A percentile compares a stretch with the other conserved stretches of the same genome.
These are phyloP conservation scores for Zeus faber DNA, from an alignment of 2,113 vertebrate species.

Conservation along the genomic window DNA sequence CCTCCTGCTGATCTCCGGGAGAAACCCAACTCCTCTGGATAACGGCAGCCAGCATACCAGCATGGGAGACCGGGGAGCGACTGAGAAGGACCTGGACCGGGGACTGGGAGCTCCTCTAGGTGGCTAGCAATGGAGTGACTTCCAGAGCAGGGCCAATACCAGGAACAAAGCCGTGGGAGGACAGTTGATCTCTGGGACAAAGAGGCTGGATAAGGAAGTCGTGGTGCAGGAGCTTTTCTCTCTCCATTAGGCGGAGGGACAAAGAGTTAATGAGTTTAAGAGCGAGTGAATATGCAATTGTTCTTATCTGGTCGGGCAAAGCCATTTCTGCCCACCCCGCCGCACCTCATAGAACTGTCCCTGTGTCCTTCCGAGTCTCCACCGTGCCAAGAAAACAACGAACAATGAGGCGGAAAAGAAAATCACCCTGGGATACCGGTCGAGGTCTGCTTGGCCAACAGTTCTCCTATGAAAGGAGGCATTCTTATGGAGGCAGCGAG, in stretches of 20 bases:
- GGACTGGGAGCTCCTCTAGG: too few relatives aligned
- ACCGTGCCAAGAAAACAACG: too few relatives aligned
- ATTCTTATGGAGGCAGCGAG: slow-evolving; percentile 44
- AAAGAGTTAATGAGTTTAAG: background rate
- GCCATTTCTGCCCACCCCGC: too few relatives aligned
- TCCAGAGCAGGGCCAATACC: too few relatives aligned
- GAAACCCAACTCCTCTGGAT: slow-evolving; percentile 58
- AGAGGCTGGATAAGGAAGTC: background rate
- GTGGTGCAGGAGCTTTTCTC: background rate
- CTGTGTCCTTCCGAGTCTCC: too few relatives aligned
- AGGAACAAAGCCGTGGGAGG: background rate
- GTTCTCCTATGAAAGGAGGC: slow-evolving; percentile 38
- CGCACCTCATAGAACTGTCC: too few relatives aligned
- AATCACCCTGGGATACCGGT: too few relatives aligned
- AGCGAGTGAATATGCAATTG: slow-evolving; percentile 23
- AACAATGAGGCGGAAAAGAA: too few relatives aligned
- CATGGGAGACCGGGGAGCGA: too few relatives aligned
- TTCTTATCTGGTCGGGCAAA: slow-evolving; percentile 35
- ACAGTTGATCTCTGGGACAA: background rate
- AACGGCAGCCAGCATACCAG: slow-evolving; percentile 43
- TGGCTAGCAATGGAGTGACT: too few relatives aligned
- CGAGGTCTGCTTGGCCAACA: too few relatives aligned
- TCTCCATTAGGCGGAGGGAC: background rate
- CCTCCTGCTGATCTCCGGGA: slow-evolving; percentile 26
- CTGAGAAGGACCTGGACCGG: too few relatives aligned